Conservation (phyloP, 2,113 vertebrate genomes). For the Pterophyllum scalare region DNA sequence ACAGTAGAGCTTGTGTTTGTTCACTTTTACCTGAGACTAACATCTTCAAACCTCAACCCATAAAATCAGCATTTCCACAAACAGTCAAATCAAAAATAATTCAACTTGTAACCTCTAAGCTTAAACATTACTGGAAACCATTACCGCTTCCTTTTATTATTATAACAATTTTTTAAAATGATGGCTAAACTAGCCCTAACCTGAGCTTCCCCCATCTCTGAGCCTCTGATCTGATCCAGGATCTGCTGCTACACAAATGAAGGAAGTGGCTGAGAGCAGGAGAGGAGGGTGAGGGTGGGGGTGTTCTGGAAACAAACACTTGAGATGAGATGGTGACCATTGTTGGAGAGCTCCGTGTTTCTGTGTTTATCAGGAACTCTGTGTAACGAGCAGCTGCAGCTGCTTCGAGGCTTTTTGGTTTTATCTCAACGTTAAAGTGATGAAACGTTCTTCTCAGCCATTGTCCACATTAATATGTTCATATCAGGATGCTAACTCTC, state of each 20-base stretch:
- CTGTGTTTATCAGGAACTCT: not conserved
- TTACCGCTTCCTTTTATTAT: not conserved
- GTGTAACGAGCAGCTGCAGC: not conserved
- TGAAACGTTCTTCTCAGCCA: not conserved
- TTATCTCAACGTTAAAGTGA: not conserved
- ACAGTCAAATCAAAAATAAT: not conserved
- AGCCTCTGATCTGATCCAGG: not conserved
- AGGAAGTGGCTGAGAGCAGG: not conserved
- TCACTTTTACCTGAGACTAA: too few species aligned
- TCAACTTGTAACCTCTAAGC: not conserved
- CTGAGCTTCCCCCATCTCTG: not conserved
- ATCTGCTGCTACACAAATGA: not conserved
- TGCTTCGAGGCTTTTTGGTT: not conserved
- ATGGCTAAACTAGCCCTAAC: not conserved
- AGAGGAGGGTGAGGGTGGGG: not conserved
- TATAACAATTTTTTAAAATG: not conserved
- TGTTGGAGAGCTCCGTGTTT: not conserved
- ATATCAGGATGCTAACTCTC: not conserved
- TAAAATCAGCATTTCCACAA: not conserved
- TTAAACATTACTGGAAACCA: not conserved
- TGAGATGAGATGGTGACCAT: not conserved
- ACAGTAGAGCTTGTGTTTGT: too few species aligned
- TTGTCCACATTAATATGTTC: fast-evolving
- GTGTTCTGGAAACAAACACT: slow-evolving; percentile 8
- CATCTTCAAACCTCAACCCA: not conserved